Conservation (phyloP, 1,140 invertebrate species). For the Acromyrmex charruanus region DNA sequence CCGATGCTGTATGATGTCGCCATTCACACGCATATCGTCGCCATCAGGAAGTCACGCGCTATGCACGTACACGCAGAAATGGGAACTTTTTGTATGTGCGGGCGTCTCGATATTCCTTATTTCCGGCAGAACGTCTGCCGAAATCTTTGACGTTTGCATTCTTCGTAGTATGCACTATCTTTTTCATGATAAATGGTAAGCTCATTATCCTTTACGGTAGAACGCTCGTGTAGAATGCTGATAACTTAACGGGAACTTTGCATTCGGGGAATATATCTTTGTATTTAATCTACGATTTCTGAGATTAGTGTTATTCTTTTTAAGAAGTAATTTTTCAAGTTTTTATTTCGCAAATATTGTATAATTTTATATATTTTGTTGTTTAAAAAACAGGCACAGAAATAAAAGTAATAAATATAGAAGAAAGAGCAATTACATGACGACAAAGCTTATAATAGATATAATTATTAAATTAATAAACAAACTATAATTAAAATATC, state of each 20-base stretch:
- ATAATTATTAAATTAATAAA: too few relatives aligned
- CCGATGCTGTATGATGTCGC: conserved; percentile 43
- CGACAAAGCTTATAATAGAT: neutral
- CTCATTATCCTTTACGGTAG: conserved; percentile 4
- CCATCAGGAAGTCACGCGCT: conserved; percentile 70
- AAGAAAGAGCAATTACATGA: neutral
- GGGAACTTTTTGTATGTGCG: neutral
- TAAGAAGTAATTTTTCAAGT: neutral
- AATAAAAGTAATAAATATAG: neutral
- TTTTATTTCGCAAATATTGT: neutral
- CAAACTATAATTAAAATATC: too few relatives aligned
- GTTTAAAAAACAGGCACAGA: neutral
- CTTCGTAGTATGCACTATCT: neutral
- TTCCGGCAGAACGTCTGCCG: neutral
- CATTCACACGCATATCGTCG: conserved; percentile 56
- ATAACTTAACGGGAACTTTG: conserved; percentile 9
- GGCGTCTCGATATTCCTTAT: neutral
- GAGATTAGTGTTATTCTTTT: neutral
- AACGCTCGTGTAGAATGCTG: conserved; percentile 1
- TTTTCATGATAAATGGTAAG: neutral
- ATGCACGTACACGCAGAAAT: conserved; percentile 1
- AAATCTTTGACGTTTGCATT: neutral
- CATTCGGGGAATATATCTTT: neutral
- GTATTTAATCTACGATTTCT: neutral
- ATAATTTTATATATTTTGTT: neutral